Evolutionary conservation across 2,797 vertebrate species (phyloP).

Genomic region (Poeciliopsis infans): DNA sequence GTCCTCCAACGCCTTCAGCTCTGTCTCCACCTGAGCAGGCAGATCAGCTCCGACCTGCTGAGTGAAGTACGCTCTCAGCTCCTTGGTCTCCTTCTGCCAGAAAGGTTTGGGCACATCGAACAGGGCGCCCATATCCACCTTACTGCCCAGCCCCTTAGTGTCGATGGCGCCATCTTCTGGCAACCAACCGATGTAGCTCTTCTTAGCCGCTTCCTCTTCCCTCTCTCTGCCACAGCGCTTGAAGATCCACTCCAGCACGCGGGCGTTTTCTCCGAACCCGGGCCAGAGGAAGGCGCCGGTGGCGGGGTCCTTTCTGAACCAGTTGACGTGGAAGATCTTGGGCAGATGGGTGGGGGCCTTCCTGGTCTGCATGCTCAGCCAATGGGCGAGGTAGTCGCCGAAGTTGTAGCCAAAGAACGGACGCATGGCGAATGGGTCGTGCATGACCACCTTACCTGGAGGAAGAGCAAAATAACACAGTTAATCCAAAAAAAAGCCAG

Average conservation of each 20-base stretch:
- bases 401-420: conserved; percentile 97
- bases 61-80: conserved; percentile 85
- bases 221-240: conserved; percentile 83
- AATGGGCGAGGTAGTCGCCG: conserved; percentile 90
- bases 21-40: conserved; percentile 82
- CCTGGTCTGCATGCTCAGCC: conserved; percentile 88
- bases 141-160: conserved; percentile 76
- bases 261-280: conserved; percentile 91
- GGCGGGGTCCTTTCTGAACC: conserved; percentile 86
- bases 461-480: not conserved
- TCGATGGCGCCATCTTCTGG: conserved; percentile 85
- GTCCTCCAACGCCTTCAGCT: conserved; percentile 84
- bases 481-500: not conserved
- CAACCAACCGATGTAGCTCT: conserved; percentile 84
- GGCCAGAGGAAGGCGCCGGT: conserved; percentile 89
- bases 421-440: conserved; percentile 94
- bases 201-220: conserved; percentile 80
- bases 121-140: conserved; percentile 81
- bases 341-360: conserved; percentile 83
- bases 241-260: conserved; percentile 94
- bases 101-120: conserved; percentile 87
- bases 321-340: conserved; percentile 95
- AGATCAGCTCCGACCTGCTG: conserved; percentile 89
- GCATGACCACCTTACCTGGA: conserved; percentile 89
- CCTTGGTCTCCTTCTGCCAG: conserved; percentile 88